Evolutionary conservation across 2,113 vertebrate genomes (phyloP), one percentile per base, ranked within the genome.

Genomic region (Cephalopholis sonnerati): DNA sequence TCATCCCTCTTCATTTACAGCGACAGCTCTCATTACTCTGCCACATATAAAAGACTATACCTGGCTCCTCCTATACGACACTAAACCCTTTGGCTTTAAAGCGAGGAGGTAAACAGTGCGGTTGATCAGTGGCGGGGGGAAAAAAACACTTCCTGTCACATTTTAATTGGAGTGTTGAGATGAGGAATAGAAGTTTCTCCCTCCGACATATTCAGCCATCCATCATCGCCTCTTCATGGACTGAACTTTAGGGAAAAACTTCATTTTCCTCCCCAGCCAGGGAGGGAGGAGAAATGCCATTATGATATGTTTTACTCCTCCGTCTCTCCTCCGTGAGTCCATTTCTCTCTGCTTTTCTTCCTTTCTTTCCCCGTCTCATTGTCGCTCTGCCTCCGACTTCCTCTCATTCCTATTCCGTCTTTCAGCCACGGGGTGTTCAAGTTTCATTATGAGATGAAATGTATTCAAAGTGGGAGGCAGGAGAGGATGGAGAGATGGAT

Each of bases 381-480:
- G 66, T 79, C 65, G 46, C 77, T 72, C 53, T 24, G 67, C 48
- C 57, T 73, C 53, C 50, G 6, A 25, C 80, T 32, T 41, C 73
- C 51, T 68, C 80, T 89, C 76, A 62, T 66, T 84, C 57, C 1
- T 57, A 77, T 82, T 86, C 80, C 64, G 46, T 77, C 78, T 59
- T 69, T 57, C 61, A 77, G 88, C 91, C 86, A 83, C 63, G 0
- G 87, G 90, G 69, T 1, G 64, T 81, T 90, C 55, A 71, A 68
- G 59, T 91, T 88, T 91, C 84, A 90, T 90, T 93, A 93, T 46
- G 36, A 77, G 85, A 81, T 79, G 84, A 87, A 81, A 91, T 87
- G 85, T 80, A 92, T 90, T 93, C 82, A 93, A 90, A 91, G 85
- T 87, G 79, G 89, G 76, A 69, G 73, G 85, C 39, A 71, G 80